Evolutionary conservation across 2,113 vertebrate species (phyloP), one percentile per base, ranked within the genome.

Genomic region (Macroglossus sobrinus): DNA sequence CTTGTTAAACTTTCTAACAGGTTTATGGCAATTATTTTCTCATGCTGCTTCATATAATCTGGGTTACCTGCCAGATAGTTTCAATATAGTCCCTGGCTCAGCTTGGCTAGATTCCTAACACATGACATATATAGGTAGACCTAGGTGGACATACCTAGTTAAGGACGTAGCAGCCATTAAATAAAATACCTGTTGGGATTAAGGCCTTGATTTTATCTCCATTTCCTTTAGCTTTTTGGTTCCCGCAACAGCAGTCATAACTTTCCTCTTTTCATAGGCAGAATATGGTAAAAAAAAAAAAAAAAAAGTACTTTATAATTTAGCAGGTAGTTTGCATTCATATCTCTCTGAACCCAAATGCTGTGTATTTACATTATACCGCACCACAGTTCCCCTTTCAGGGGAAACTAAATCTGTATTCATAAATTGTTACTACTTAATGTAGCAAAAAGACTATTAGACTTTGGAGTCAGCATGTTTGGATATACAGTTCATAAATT

Each of bases 191-290:
- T 22, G 6, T 87, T 55, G 94, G 35, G 30, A 40, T 13, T 92
- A 89, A 87, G 28, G 33, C 43, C n/a, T 74, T 89, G 40, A 74
- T 93, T 86, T 91, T n/a, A 21, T 50, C 68, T 10, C 33, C 11
- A 24, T 74, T 92, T 84, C 28, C 53, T 91, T 96, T 92, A 66
- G 35, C 8, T 93, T 84, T 74, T 26, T 95, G 43, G 57, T 84
- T 75, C 45, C 47, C 35, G 8, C 40, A 88, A 59, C 14, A 82
- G 19, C 33, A 89, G 5, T 10, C 4, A 55, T 84, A 19, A 45
- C 53, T 88, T 74, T 66, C 45, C 24, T 59, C 16, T 66, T 40
- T 78, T 59, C 61, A 86, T 80, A 71, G 33, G 38, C 68, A 91
- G n/a, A 66, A 64, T n/a, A 93, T 35, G 43, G 7, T 84, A 68